phyloP scores from a whole-genome alignment of 2,888 invertebrate species.

The Hydropsyche betteni region DNA sequence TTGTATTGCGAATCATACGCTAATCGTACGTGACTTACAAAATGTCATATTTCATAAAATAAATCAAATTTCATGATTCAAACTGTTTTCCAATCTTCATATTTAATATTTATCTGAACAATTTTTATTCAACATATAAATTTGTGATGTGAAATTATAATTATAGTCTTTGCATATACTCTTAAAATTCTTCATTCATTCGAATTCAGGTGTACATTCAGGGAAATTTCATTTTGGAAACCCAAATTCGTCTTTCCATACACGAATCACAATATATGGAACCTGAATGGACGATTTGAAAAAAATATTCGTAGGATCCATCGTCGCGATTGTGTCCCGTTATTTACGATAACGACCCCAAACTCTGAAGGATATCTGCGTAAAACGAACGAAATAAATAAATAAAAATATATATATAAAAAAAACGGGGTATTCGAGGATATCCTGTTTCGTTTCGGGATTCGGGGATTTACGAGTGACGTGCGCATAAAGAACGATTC shows the following conservation, averaged over 20 bases:
- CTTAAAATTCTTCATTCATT: too few relatives aligned
- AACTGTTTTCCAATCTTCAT: too few relatives aligned
- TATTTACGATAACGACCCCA: constrained; percentile 28
- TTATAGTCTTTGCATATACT: too few relatives aligned
- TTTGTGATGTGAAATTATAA: too few relatives aligned
- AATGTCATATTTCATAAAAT: too few relatives aligned
- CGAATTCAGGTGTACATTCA: too few relatives aligned
- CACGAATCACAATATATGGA: neutral
- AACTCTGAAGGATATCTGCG: constrained; percentile 25
- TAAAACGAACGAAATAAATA: constrained; percentile 17
- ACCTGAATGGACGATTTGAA: neutral
- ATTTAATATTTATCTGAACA: too few relatives aligned
- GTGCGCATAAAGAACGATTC: neutral
- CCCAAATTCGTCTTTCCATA: neutral
- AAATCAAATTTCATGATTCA: too few relatives aligned
- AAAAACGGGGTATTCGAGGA: neutral
- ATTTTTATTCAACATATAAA: too few relatives aligned
- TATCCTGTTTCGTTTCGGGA: constrained; percentile 18
- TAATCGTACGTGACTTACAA: too few relatives aligned
- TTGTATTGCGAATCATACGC: too few relatives aligned
- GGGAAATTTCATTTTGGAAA: neutral
- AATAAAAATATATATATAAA: neutral
- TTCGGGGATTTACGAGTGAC: constrained; percentile 6
- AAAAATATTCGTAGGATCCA: neutral
- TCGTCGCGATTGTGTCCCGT: constrained; percentile 17